phyloP scores from a whole-genome alignment of 1,140 invertebrate genomes.

The Sarcophaga bullata region DNA sequence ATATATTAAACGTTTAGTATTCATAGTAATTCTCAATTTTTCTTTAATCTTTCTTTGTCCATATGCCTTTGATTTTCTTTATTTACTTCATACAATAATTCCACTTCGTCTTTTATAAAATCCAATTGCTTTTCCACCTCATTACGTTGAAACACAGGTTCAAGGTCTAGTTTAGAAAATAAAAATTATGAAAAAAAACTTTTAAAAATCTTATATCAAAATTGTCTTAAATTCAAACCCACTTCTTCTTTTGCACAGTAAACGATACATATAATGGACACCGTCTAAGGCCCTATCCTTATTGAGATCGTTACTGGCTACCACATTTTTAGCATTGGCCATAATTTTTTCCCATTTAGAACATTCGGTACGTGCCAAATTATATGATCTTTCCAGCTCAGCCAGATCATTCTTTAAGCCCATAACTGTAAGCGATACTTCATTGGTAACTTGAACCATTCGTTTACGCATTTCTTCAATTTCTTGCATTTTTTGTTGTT shows the following conservation, averaged over 20 bases:
- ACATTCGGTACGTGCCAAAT: conserved; percentile 50
- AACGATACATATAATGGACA: conserved; percentile 50
- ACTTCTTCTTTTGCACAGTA: conserved; percentile 53
- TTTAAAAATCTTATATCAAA: background rate
- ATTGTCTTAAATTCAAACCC: background rate
- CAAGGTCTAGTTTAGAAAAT: background rate
- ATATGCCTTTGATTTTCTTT: conserved; percentile 43
- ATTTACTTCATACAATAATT: conserved; percentile 52
- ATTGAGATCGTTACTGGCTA: conserved; percentile 48
- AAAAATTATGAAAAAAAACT: background rate
- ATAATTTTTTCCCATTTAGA: conserved; percentile 60
- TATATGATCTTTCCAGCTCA: conserved; percentile 56
- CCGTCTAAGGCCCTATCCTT: conserved; percentile 53
- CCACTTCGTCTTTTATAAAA: conserved; percentile 56
- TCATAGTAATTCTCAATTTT: too few species aligned
- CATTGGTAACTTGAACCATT: conserved; percentile 61
- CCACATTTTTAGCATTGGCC: conserved; percentile 51
- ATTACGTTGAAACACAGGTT: background rate
- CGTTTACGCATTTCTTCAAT: conserved; percentile 59
- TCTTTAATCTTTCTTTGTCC: background rate
- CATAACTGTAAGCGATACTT: conserved; percentile 57
- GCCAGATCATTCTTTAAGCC: conserved; percentile 62
- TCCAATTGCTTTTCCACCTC: conserved; percentile 53
- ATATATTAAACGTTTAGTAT: too few species aligned
- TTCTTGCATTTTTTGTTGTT: conserved; percentile 55